A percentile compares a stretch with the other conserved stretches of the same genome.
Conservation (phyloP, 2,113 vertebrate genomes). For the Hystrix cristata region DNA sequence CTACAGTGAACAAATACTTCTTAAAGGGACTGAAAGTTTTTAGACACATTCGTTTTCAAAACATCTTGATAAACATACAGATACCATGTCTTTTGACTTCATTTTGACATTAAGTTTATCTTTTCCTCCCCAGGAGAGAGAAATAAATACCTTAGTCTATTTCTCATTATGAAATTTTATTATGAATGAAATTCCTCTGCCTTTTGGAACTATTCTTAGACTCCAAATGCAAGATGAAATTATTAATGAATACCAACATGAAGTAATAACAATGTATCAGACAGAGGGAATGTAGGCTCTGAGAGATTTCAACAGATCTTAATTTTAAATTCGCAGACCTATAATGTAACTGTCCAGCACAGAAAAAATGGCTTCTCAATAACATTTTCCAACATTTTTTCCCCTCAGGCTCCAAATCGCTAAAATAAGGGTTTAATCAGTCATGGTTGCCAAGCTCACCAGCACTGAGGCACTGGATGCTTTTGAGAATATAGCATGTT, state of each 20-base stretch:
- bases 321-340: conserved; percentile 5
- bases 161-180: conserved; percentile 42
- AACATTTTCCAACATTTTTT: conserved; percentile 4
- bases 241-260: background rate
- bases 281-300: background rate
- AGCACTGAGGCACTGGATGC: background rate
- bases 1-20: background rate
- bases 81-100: background rate
- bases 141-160: background rate
- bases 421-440: background rate
- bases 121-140: background rate
- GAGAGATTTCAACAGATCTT: background rate
- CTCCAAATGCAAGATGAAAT: conserved; percentile 13
- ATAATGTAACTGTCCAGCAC: background rate
- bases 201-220: background rate
- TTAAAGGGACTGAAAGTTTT: background rate
- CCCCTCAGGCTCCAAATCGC: background rate
- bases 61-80: background rate
- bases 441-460: background rate
- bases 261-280: background rate
- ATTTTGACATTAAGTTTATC: background rate
- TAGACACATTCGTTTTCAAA: background rate
- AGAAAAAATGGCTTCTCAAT: background rate
- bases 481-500: background rate
- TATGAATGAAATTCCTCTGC: background rate